phyloP scores from a whole-genome alignment of 2,888 invertebrate genomes.

The Osmoderma eremita region DNA sequence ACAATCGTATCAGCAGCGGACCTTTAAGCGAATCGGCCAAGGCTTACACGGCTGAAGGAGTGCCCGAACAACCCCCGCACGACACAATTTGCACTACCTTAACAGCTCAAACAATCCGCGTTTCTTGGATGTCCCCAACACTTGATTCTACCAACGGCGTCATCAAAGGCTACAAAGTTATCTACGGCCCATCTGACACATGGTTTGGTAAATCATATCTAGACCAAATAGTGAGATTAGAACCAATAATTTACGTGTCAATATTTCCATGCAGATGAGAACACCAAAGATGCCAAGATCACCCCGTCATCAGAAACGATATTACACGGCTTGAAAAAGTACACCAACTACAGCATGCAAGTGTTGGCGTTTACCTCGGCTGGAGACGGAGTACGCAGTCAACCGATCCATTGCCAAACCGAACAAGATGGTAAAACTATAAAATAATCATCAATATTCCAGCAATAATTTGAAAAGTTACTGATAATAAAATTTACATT shows the following conservation, averaged over 20 bases:
- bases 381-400: slow-evolving; percentile 91
- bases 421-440: slow-evolving; percentile 97
- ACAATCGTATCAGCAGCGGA: slow-evolving; percentile 93
- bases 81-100: slow-evolving; percentile 92
- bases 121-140: slow-evolving; percentile 95
- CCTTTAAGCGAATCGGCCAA: slow-evolving; percentile 89
- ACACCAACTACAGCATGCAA: slow-evolving; percentile 97
- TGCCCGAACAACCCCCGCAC: slow-evolving; percentile 90
- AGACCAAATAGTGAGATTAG: background rate
- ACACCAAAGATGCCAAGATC: slow-evolving; percentile 89
- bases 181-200: slow-evolving; percentile 89
- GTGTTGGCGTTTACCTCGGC: slow-evolving; percentile 94
- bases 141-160: slow-evolving; percentile 92
- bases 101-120: slow-evolving; percentile 93
- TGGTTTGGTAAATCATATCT: slow-evolving; percentile 81
- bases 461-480: background rate
- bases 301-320: slow-evolving; percentile 93
- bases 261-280: slow-evolving; percentile 73
- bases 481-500: background rate
- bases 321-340: slow-evolving; percentile 92
- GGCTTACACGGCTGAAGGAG: slow-evolving; percentile 94
- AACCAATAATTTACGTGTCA: background rate
- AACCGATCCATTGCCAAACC: slow-evolving; percentile 91
- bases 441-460: background rate
- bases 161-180: slow-evolving; percentile 94